phyloP scores from a whole-genome alignment of 2,113 vertebrate genomes.

The Chaetodon trifascialis region DNA sequence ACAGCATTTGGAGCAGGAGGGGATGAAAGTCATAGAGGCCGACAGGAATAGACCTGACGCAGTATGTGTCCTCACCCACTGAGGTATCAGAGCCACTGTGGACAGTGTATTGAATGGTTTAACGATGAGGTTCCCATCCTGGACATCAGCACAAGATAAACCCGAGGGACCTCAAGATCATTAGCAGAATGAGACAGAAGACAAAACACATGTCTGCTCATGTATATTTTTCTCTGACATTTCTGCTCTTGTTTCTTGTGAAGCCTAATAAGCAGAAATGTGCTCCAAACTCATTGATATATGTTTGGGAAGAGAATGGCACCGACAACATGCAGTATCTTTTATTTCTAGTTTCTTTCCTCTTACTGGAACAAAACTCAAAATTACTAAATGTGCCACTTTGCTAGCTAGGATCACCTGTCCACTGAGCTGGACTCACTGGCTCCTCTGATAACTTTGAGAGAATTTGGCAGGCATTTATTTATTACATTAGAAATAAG shows the following conservation, averaged over 20 bases:
- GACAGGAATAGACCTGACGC: constrained; percentile 14
- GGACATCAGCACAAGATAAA: not conserved
- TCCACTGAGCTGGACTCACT: no score
- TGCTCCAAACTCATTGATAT: not conserved
- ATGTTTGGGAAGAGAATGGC: no score
- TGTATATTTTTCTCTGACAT: not conserved
- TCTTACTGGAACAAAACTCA: no score
- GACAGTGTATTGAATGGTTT: not conserved
- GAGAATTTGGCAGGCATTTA: no score
- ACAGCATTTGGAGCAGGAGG: not conserved
- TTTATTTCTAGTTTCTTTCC: no score
- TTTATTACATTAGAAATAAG: no score
- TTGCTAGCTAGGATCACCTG: no score
- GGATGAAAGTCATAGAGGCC: not conserved
- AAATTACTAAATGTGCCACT: no score
- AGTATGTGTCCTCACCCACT: not conserved
- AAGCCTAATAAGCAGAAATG: not conserved
- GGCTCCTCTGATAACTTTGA: no score
- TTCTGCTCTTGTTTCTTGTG: not conserved
- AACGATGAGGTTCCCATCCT: not conserved
- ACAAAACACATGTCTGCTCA: not conserved
- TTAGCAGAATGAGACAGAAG: not conserved
- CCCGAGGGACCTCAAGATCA: not conserved
- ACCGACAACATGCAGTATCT: no score
- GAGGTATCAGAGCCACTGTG: not conserved